Evolutionary conservation across 2,888 invertebrate genomes (phyloP).

Genomic region (Eupelmus urozonus): DNA sequence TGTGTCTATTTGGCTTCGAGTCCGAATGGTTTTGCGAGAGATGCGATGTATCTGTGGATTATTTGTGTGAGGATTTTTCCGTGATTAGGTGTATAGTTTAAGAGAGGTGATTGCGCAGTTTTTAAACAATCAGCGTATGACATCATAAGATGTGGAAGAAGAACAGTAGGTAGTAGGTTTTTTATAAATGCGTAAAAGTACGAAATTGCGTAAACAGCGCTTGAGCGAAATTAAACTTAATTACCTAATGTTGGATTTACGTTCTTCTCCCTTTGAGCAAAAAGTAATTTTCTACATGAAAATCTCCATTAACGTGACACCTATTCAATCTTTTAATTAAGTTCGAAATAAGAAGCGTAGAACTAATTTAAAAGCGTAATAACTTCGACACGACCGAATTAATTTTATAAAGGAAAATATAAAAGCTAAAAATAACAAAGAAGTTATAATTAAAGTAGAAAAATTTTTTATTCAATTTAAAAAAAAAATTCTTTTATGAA

Average conservation of each 20-base stretch:
- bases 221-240: no score
- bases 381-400: background rate
- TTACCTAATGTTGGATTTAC: no score
- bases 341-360: background rate
- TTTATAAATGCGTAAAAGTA: background rate
- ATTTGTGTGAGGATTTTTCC: background rate
- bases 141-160: background rate
- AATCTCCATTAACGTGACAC: no score
- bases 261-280: no score
- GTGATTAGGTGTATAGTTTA: background rate
- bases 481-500: background rate
- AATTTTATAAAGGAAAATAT: background rate
- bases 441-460: background rate
- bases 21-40: no score
- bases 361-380: slow-evolving; percentile 5
- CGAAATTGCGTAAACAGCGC: background rate
- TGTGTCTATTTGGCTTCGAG: no score
- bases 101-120: background rate
- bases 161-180: background rate
- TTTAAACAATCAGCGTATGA: background rate
- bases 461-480: background rate
- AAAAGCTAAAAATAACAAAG: background rate
- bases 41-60: background rate
- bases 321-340: background rate
- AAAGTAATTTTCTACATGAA: no score